Evolutionary conservation across 1,140 invertebrate species (phyloP).

Genomic region (Plutomurus gul): DNA sequence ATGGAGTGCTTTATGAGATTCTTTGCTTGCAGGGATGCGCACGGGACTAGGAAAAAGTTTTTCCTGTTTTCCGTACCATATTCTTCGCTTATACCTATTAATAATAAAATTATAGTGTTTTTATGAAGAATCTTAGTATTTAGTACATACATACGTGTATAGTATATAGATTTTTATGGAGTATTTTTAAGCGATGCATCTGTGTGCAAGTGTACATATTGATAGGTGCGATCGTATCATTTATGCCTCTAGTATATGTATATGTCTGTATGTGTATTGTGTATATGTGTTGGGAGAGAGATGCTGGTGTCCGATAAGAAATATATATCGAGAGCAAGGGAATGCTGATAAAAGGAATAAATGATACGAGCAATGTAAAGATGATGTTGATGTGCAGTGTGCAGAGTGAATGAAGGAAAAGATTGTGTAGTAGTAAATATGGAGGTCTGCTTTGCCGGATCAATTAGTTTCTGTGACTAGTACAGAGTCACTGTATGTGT

Average conservation of each 20-base stretch:
- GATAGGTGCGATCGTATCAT: too few relatives aligned
- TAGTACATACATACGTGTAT: neutral
- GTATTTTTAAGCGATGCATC: too few relatives aligned
- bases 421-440: slow-evolving; percentile 16
- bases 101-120: too few relatives aligned
- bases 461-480: slow-evolving; percentile 34
- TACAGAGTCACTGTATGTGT: neutral
- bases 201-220: too few relatives aligned
- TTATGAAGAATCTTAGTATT: too few relatives aligned
- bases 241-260: neutral
- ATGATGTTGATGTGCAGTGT: neutral
- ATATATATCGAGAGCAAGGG: neutral
- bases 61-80: too few relatives aligned
- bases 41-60: too few relatives aligned
- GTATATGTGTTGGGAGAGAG: neutral
- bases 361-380: neutral
- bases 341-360: neutral
- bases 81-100: too few relatives aligned
- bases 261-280: neutral
- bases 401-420: slow-evolving; percentile 3
- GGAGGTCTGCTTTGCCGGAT: slow-evolving; percentile 32
- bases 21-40: too few relatives aligned
- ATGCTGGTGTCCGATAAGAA: neutral
- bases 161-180: neutral
- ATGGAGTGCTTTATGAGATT: too few relatives aligned